These are phyloP conservation scores for Recurvirostra avosetta DNA, from an alignment of 2,113 vertebrate species.

Conservation along the genomic window DNA sequence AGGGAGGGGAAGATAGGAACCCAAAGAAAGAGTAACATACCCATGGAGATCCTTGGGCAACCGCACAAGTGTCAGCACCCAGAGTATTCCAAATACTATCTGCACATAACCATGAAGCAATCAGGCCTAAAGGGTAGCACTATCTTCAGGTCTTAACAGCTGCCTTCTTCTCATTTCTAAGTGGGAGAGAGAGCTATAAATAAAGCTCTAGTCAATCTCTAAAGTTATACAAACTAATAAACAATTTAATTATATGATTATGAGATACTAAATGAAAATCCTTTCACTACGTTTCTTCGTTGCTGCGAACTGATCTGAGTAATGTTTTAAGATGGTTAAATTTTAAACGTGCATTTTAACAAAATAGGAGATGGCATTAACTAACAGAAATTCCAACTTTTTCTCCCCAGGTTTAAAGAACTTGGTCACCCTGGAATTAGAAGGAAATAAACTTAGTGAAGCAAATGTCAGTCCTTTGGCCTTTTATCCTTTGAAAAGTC, in stretches of 20 bases:
- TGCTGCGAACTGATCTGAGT: not conserved
- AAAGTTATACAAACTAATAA: not conserved
- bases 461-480: slow-evolving; percentile 82
- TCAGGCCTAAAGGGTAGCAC: not conserved
- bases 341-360: not conserved
- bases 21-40: not conserved
- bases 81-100: not conserved
- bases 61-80: not conserved
- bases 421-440: slow-evolving; percentile 90
- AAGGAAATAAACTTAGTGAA: slow-evolving; percentile 92
- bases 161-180: not conserved
- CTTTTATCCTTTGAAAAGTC: slow-evolving; percentile 79
- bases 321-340: not conserved
- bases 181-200: not conserved
- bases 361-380: not conserved
- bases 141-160: not conserved
- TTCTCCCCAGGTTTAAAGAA: slow-evolving; percentile 78
- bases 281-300: not conserved
- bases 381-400: not conserved
- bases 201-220: not conserved
- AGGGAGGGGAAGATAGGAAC: not conserved
- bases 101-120: not conserved
- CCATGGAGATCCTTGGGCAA: not conserved
- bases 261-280: not conserved
- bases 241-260: not conserved